Evolutionary conservation across 64 coral and sea anemone species (phyloP).

Genomic region (Actinia tenebrosa): DNA sequence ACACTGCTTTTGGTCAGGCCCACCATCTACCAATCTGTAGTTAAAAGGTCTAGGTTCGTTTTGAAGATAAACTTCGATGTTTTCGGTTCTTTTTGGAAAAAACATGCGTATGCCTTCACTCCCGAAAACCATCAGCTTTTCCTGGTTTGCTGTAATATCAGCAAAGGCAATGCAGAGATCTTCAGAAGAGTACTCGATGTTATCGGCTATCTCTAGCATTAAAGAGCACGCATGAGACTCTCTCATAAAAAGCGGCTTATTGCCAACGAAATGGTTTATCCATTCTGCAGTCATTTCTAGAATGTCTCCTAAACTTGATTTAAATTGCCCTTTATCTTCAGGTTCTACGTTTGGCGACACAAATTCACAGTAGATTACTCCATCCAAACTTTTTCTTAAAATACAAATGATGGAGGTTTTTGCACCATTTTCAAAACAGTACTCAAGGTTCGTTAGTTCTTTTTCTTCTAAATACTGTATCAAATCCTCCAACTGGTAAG

Average conservation of each 20-base stretch:
- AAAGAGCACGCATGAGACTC: constrained; percentile 16
- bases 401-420: not conserved
- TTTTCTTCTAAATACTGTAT: not conserved
- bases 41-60: constrained; percentile 25
- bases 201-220: constrained; percentile 36
- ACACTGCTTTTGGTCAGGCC: constrained; percentile 26
- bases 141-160: constrained; percentile 7
- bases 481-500: not conserved
- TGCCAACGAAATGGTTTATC: not conserved
- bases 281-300: not conserved
- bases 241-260: constrained; percentile 24
- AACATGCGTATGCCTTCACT: not conserved
- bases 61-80: not conserved
- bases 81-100: not conserved
- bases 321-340: not conserved
- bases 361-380: not conserved
- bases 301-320: not conserved
- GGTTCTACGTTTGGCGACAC: not conserved
- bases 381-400: not conserved
- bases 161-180: constrained; percentile 14
- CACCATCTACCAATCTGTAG: constrained; percentile 39
- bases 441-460: not conserved
- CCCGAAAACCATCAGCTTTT: not conserved
- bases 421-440: not conserved
- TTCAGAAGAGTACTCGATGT: constrained; percentile 6